phyloP scores from a whole-genome alignment of 2,888 invertebrate species.

The Pseudococcus longispinus region DNA sequence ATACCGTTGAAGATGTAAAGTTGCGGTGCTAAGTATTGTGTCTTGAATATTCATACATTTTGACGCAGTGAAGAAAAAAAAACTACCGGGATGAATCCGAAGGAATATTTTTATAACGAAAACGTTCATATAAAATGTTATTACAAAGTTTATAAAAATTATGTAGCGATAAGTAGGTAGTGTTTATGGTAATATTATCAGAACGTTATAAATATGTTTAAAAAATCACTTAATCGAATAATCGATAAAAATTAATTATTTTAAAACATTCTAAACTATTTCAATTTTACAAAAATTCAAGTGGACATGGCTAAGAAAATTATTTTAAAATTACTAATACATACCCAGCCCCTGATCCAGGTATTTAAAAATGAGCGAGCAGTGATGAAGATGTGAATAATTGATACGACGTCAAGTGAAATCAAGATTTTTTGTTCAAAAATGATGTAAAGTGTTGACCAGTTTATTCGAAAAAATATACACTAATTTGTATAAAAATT shows the following conservation, averaged over 20 bases:
- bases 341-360: too few relatives aligned
- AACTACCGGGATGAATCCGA: not conserved
- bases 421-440: too few relatives aligned
- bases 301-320: too few relatives aligned
- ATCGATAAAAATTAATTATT: not conserved
- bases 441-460: too few relatives aligned
- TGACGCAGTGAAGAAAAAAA: not conserved
- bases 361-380: too few relatives aligned
- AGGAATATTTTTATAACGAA: conserved; percentile 39
- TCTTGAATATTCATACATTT: conserved; percentile 40
- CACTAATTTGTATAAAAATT: too few relatives aligned
- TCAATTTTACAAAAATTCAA: not conserved
- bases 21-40: not conserved
- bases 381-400: too few relatives aligned
- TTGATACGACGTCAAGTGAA: too few relatives aligned
- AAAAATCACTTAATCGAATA: not conserved
- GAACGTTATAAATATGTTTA: not conserved
- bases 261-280: not conserved
- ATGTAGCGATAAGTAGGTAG: not conserved
- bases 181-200: conserved; percentile 3
- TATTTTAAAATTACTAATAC: too few relatives aligned
- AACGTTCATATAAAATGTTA: conserved; percentile 20
- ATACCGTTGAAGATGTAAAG: conserved; percentile 10
- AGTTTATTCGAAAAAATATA: too few relatives aligned
- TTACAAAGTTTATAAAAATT: conserved; percentile 23